Conservation (phyloP, 2,888 invertebrate genomes). For the Ephialtes manifestator region DNA sequence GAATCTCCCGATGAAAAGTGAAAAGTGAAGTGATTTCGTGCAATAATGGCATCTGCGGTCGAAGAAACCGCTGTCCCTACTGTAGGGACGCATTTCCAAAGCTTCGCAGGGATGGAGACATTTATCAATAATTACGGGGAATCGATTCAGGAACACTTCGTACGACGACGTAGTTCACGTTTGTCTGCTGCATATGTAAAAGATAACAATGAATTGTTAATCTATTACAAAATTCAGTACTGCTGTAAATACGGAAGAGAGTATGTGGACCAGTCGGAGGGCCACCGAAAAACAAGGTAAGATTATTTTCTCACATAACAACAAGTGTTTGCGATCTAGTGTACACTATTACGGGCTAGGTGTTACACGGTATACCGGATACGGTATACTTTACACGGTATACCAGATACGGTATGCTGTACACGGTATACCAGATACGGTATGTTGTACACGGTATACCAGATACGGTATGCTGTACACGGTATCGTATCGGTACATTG, state of each 20-base stretch:
- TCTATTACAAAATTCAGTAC: neutral
- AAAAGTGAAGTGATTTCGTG: slow-evolving; percentile 5
- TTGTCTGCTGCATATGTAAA: neutral
- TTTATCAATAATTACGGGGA: slow-evolving; percentile 11
- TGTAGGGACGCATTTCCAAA: no score
- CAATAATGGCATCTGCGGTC: slow-evolving; percentile 3
- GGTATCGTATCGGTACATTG: neutral
- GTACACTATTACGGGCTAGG: no score
- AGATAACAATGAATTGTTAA: neutral
- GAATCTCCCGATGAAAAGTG: neutral
- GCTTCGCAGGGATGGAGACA: neutral
- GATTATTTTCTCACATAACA: neutral
- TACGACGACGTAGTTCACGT: neutral
- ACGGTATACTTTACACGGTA: no score
- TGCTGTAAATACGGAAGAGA: neutral
- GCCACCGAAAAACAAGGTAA: slow-evolving; percentile 12
- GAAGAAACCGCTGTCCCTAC: neutral
- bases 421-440: no score
- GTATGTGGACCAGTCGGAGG: neutral
- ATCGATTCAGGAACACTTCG: slow-evolving; percentile 17
- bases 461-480: neutral
- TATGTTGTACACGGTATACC: no score
- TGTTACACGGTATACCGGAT: no score
- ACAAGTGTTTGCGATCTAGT: neutral
- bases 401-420: neutral